phyloP scores from a whole-genome alignment of 2,888 invertebrate genomes.

The Theretra japonica region DNA sequence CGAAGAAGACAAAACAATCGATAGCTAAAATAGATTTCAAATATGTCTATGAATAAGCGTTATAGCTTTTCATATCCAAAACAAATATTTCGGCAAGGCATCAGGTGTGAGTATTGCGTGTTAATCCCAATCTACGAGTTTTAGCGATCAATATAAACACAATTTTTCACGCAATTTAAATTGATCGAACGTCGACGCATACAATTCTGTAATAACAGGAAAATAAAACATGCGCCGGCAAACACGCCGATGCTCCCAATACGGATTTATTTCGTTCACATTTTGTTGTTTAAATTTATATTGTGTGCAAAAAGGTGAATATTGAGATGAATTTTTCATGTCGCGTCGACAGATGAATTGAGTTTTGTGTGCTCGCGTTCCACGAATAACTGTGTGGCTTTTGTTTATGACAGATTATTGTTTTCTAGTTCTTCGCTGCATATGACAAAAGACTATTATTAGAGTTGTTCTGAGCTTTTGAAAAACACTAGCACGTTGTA shows the following conservation, averaged over 20 bases:
- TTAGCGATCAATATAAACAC: not conserved
- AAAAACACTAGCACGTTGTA: too few relatives aligned
- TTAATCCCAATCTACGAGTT: too few relatives aligned
- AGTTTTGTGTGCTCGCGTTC: slow-evolving; percentile 20
- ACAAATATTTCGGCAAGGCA: too few relatives aligned
- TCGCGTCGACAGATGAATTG: slow-evolving; percentile 24
- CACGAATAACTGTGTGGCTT: not conserved
- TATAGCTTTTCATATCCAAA: too few relatives aligned
- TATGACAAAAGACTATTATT: too few relatives aligned
- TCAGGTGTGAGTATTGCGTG: too few relatives aligned
- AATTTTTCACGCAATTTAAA: not conserved
- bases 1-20: too few relatives aligned
- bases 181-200: slow-evolving; percentile 22
- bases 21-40: too few relatives aligned
- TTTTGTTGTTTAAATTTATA: slow-evolving; percentile 33
- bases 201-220: slow-evolving; percentile 35
- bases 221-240: slow-evolving; percentile 45
- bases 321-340: slow-evolving; percentile 27
- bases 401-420: not conserved
- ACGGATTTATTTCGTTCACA: slow-evolving; percentile 38
- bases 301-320: slow-evolving; percentile 31
- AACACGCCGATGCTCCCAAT: slow-evolving; percentile 40
- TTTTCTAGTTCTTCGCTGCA: too few relatives aligned
- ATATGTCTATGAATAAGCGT: too few relatives aligned
- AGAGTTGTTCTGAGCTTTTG: too few relatives aligned